These are phyloP conservation scores for Andrena bucephala DNA, from an alignment of 2,888 invertebrate species.

Conservation along the genomic window DNA sequence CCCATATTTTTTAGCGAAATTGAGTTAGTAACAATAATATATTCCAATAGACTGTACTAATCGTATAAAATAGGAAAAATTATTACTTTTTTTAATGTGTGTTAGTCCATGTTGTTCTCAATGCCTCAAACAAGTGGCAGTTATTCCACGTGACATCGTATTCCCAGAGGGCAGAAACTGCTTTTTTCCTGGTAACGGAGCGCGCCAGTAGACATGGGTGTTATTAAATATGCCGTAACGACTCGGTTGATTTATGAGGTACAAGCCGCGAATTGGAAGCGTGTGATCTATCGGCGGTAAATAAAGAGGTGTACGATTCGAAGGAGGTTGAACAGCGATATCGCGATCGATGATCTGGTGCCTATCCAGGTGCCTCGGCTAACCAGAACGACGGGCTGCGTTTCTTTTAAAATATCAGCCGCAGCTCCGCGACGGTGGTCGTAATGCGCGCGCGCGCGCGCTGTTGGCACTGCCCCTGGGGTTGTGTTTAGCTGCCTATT, in stretches of 20 bases:
- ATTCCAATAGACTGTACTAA: no score
- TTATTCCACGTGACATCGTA: conserved; percentile 5
- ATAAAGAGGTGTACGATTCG: conserved; percentile 63
- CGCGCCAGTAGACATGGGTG: conserved; percentile 9
- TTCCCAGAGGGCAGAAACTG: conserved; percentile 17
- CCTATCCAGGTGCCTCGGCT: conserved; percentile 55
- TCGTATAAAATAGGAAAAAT: no score
- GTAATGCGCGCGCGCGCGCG: conserved; percentile 42
- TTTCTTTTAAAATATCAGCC: conserved; percentile 48
- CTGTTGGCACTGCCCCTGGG: conserved; percentile 41
- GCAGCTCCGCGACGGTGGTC: conserved; percentile 27
- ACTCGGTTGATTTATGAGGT: conserved; percentile 54
- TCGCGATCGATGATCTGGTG: conserved; percentile 64
- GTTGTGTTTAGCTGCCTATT: conserved; percentile 45
- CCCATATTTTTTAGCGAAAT: no score
- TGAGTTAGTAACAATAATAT: no score
- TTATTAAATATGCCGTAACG: conserved; percentile 63
- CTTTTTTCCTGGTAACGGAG: not conserved
- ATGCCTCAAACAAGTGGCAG: not conserved
- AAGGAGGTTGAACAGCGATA: conserved; percentile 57
- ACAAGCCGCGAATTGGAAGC: conserved; percentile 62
- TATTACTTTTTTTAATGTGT: no score
- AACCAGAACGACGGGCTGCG: conserved; percentile 47
- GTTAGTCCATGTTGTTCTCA: no score
- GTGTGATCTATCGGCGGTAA: conserved; percentile 64